Evolutionary conservation across 2,113 vertebrate genomes (phyloP).

Genomic region (Phaethornis superciliosus): DNA sequence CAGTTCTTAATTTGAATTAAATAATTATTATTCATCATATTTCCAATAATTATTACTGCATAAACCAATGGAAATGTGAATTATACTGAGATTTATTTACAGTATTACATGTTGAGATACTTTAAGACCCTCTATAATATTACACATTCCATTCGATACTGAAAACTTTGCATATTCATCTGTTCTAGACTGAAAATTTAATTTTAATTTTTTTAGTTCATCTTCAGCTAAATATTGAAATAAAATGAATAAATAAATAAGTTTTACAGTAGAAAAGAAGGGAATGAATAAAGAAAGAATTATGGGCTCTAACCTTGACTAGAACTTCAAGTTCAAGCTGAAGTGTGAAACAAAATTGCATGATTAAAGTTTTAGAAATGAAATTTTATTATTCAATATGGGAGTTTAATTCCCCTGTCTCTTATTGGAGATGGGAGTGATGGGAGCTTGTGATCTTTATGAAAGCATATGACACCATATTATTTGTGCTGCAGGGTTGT

Average conservation of each 20-base stretch:
- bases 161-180: neutral
- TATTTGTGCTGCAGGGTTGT: neutral
- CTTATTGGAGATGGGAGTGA: neutral
- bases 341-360: neutral
- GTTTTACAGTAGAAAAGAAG: neutral
- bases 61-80: neutral
- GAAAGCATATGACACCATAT: neutral
- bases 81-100: neutral
- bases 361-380: neutral
- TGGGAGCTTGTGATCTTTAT: neutral
- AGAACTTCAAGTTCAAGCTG: neutral
- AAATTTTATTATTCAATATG: neutral
- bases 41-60: neutral
- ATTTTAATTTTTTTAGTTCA: neutral
- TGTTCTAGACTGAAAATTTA: neutral
- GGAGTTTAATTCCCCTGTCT: neutral
- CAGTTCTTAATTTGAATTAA: neutral
- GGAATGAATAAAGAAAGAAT: neutral
- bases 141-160: neutral
- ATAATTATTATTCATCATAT: neutral
- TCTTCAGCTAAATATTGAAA: neutral
- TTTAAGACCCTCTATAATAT: neutral
- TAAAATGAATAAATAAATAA: neutral
- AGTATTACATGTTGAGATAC: neutral
- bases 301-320: neutral